phyloP scores from a whole-genome alignment of 2,113 vertebrate species.

The Delphinapterus leucas region DNA sequence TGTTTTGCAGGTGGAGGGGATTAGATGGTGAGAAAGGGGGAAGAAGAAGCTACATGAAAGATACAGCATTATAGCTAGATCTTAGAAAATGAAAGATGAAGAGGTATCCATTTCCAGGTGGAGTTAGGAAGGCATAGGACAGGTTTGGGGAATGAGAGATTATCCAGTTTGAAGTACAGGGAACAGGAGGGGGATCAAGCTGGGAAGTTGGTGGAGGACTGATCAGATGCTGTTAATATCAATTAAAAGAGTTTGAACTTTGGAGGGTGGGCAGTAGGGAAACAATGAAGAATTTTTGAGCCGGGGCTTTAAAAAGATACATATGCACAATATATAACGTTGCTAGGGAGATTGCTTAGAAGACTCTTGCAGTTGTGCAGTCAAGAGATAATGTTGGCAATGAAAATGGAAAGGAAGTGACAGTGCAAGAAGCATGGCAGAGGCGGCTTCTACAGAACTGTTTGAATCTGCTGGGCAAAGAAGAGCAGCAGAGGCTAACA shows the following conservation, averaged over 20 bases:
- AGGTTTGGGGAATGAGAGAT: background rate
- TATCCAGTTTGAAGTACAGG: background rate
- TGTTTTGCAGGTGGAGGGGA: background rate
- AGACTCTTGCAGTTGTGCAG: background rate
- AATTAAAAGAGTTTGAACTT: background rate
- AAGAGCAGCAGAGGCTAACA: background rate
- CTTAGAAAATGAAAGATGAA: background rate
- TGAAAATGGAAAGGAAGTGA: background rate
- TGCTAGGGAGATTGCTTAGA: background rate
- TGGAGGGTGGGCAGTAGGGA: background rate
- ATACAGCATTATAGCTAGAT: background rate
- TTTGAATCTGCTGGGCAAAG: background rate
- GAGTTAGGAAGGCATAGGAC: background rate
- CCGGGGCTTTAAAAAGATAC: background rate
- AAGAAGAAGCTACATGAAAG: background rate
- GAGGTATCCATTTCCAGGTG: background rate
- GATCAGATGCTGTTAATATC: background rate
- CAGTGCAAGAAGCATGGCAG: background rate
- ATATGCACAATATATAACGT: background rate
- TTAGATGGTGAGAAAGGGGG: background rate
- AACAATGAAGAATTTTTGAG: background rate
- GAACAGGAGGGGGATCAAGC: background rate
- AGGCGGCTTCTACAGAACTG: background rate
- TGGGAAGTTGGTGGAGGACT: background rate
- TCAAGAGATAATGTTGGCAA: background rate